Base-by-base conservation (phyloP, 2,888 invertebrate genomes). In the Melipona bicolor region DNA sequence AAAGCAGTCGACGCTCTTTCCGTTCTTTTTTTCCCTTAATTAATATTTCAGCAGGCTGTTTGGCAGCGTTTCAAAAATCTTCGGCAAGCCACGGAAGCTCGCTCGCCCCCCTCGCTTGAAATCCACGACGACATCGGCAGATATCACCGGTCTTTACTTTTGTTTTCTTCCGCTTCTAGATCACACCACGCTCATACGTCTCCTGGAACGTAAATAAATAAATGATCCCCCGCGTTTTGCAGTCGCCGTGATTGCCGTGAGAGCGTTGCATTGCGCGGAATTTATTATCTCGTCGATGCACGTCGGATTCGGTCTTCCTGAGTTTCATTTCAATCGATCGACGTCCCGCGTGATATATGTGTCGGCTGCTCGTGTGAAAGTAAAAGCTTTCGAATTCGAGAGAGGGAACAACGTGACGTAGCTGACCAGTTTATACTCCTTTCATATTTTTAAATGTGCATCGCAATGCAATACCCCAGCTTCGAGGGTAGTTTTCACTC, bases 51-150 rank as follows among this genome's bases (percentile, higher is more conserved):
- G 24, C 82, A n/a, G 32, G 49, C 61, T 65, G 69, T 61, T 77
- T 77, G 76, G 81, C 83, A 81, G 15, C 56, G 73, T 77, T 77
- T 77, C 62, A 83, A 82, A 83, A 83, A 43, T 43, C 56, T 9
- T 27, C 24, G 50, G 17, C 24, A 27, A 13, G n/a, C 52, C 70
- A 21, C 56, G 27, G 27, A 27, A 17, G 56, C 80, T 61, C n/a
- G n/a, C n/a, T n/a, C n/a, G n/a, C n/a, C 74, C 6, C 5, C 36
- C 36, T 36, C 36, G 73, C 32, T 54, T 64, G 27, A 62, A 75
- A 83, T 79, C 64, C 75, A 3, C 17, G 50, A 52, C 32, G 61
- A 54, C 61, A 74, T 69, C 56, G 81, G 27, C 69, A 71, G 73
- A 70, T 68, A 84, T 77, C 61, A 43, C 49, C 27, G 54, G 50